These are phyloP conservation scores for Chelonus insularis DNA, from an alignment of 1,140 invertebrate species.

Conservation along the genomic window DNA sequence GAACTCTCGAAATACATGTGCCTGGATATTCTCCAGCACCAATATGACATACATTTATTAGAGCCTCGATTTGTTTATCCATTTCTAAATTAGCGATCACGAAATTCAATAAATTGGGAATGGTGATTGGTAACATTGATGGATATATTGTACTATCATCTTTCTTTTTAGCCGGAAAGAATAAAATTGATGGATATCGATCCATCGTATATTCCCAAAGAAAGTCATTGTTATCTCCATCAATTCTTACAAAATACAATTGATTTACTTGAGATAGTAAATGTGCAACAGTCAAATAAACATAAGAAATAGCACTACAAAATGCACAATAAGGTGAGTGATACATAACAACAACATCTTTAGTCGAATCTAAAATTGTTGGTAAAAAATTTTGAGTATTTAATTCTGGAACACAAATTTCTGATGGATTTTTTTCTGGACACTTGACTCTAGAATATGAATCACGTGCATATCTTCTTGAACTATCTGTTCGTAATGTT, in stretches of 20 bases:
- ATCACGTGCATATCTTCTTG: slow-evolving; percentile 37
- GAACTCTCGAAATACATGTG: slow-evolving; percentile 48
- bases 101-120: slow-evolving; percentile 73
- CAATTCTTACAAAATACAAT: slow-evolving; percentile 71
- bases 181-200: slow-evolving; percentile 73
- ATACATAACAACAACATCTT: slow-evolving; percentile 75
- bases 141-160: slow-evolving; percentile 75
- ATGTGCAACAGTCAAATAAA: slow-evolving; percentile 68
- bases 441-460: slow-evolving; percentile 38
- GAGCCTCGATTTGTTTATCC: slow-evolving; percentile 50
- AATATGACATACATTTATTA: slow-evolving; percentile 53
- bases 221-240: slow-evolving; percentile 78
- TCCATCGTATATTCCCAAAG: slow-evolving; percentile 80
- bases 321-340: slow-evolving; percentile 73
- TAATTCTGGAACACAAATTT: slow-evolving; percentile 64
- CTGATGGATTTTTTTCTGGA: slow-evolving; percentile 29
- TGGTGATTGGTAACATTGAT: slow-evolving; percentile 63
- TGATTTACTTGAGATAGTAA: slow-evolving; percentile 63
- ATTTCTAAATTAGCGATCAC: slow-evolving; percentile 68
- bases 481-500: slow-evolving; percentile 53
- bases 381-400: slow-evolving; percentile 59
- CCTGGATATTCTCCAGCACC: slow-evolving; percentile 43
- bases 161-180: slow-evolving; percentile 73
- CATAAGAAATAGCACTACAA: slow-evolving; percentile 69
- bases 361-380: slow-evolving; percentile 52